These are phyloP conservation scores for Orthosia incerta DNA, from an alignment of 2,888 invertebrate species.

Conservation along the genomic window DNA sequence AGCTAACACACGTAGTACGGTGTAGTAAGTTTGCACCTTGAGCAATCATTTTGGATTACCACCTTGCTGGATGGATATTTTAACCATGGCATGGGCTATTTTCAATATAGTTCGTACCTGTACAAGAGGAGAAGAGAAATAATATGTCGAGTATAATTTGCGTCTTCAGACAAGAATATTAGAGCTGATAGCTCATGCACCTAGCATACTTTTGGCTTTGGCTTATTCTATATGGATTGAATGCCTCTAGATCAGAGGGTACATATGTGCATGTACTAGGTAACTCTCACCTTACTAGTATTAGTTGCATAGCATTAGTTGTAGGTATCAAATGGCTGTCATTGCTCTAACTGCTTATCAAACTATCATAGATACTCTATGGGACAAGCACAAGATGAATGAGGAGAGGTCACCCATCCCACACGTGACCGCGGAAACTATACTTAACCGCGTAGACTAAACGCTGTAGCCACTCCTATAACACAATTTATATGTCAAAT, in stretches of 20 bases:
- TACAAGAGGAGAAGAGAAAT: no score
- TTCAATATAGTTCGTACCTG: not conserved
- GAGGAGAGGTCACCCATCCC: not conserved
- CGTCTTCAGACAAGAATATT: no score
- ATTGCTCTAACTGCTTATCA: not conserved
- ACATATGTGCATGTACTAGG: not conserved
- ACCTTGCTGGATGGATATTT: not conserved
- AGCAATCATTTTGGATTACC: not conserved
- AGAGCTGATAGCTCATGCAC: no score
- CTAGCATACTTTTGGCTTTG: no score
- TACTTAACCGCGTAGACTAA: not conserved
- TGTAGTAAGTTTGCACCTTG: not conserved
- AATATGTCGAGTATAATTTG: no score
- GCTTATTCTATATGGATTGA: not conserved
- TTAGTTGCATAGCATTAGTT: no score
- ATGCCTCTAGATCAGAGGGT: not conserved
- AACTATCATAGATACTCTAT: not conserved
- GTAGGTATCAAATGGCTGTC: not conserved
- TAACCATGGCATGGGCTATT: not conserved
- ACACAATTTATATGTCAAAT: conserved; percentile 14
- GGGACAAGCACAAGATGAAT: not conserved
- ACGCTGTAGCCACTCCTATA: conserved; percentile 29
- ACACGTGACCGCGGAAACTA: not conserved
- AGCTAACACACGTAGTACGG: not conserved
- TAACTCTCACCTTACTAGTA: no score